Evolutionary conservation across 1,140 invertebrate species (phyloP), one percentile per base, ranked within the genome.

Genomic region (Brachionus paranguensis): DNA sequence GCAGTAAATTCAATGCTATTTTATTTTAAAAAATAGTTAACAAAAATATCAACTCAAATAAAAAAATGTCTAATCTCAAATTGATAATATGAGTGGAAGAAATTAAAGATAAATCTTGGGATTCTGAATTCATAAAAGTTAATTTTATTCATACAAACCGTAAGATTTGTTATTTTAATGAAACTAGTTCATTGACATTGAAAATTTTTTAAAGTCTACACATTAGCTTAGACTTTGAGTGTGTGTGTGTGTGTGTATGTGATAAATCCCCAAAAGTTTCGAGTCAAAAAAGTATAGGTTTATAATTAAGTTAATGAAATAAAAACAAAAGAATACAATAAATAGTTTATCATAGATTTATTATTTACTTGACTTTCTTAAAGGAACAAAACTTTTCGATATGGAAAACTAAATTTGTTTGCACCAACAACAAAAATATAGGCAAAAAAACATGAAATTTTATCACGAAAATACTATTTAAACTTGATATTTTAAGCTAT

Each of bases 391-490:
- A 50, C n/a, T 50, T 76, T 76, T 27, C 33, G 20, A 33, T 45
- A 41, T 72, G 29, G 29, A 72, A 72, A 41, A 72, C 68, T n/a
- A 72, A 72, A 41, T 43, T 41, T 41, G 17, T 72, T 41, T 43
- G 33, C 17, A 72, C 68, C 33, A 72, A 76, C 12, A 27, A 76
- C 14, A 27, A 27, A 60, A 60, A 60, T 27, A 24, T 60, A 10
- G 53, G 53, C 53, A 76, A 27, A 50, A 45, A 76, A 76, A 76
- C 72, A 76, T 76, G 45, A 76, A 76, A 76, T 50, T 76, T 76
- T 76, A 76, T 76, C 72, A 76, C 72, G 72, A 76, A 76, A 74
- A 47, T 20, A 76, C 41, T 76, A 50, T 50, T 76, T 50, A 50
- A 50, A 76, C 41, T 50, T 47, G 50, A 76, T 50, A 76, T 76